phyloP scores from a whole-genome alignment of 2,113 vertebrate genomes.

The Callopanchax toddi region DNA sequence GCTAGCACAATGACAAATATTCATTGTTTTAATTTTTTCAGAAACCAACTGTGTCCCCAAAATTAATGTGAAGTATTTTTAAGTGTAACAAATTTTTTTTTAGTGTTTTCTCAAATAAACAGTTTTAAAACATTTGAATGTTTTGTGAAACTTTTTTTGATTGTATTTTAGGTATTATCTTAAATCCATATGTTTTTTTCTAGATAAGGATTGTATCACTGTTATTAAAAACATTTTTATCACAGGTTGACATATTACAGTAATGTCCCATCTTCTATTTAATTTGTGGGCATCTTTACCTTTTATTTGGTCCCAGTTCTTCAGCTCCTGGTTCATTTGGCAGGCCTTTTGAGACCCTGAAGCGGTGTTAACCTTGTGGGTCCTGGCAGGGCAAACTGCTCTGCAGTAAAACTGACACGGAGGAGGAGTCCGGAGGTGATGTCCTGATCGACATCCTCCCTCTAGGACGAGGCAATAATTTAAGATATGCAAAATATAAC shows the following conservation, averaged over 20 bases:
- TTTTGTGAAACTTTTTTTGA: too few species aligned
- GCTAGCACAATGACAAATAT: too few species aligned
- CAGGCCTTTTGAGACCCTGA: constrained; percentile 20
- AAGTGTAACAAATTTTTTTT: too few species aligned
- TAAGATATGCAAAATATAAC: too few species aligned
- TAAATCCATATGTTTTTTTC: too few species aligned
- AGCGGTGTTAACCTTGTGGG: constrained; percentile 27
- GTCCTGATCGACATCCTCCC: constrained; percentile 18
- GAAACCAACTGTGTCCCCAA: too few species aligned
- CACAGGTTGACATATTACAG: too few species aligned
- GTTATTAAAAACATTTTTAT: too few species aligned
- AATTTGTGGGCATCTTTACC: not conserved
- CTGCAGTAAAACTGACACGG: constrained; percentile 30
- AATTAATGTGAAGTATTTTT: too few species aligned
- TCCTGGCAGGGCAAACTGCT: constrained; percentile 33
- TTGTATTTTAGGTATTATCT: too few species aligned
- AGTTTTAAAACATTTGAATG: not conserved
- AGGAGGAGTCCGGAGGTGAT: constrained; percentile 15
- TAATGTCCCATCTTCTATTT: not conserved
- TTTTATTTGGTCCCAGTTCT: not conserved
- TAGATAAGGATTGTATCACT: too few species aligned
- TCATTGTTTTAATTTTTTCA: too few species aligned
- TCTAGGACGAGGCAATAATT: not conserved
- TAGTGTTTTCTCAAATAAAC: not conserved
- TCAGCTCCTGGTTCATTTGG: constrained; percentile 4